Base-by-base conservation (phyloP, 2,797 vertebrate species). In the Oceanodroma leucorhoa region DNA sequence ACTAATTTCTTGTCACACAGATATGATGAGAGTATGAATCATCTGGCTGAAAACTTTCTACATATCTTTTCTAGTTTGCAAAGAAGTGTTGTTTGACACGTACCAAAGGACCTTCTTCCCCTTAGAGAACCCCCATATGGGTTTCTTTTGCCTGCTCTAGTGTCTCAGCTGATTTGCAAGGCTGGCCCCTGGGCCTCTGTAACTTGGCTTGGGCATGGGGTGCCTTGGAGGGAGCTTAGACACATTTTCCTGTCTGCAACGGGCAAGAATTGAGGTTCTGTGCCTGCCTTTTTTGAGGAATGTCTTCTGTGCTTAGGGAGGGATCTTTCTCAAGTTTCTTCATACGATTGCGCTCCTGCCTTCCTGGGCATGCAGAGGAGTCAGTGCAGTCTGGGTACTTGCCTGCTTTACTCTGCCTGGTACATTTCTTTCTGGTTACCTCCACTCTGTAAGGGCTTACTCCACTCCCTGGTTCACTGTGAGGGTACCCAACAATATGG, bases 61-160 rank as follows among this genome's bases (percentile, higher is more conserved):
- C 5, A 3, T 4, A 30, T 36, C 5, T 38, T 85, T 85, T 70
- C 15, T 69, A 54, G 58, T 64, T 71, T 90, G 54, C 30, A 55
- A 66, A 79, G 21, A 53, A 54, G 5, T 6, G 29, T 27, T n/a
- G 46, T 64, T 81, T 48, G 20, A 41, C 26, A 48, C 36, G 43
- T 66, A 24, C 24, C 8, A 43, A 51, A 60, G 72, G 8, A 45
- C 8, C 2, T 89, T 73, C 36, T 67, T 36, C 8, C 34, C 24
- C 13, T 27, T 29, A 62, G 23, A 27, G 5, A 82, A 30, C 0
- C 1, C 12, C 32, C 10, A 26, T 5, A 32, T 0, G 1, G 1
- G 3, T 54, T 81, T 46, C 7, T 86, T 87, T 78, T 82, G 4
- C 20, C 20, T 41, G 13, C 10, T 75, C 1, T 62, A 71, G 7